Evolutionary conservation across 2,797 vertebrate species (phyloP).

Genomic region (Anomalospiza imberbis): DNA sequence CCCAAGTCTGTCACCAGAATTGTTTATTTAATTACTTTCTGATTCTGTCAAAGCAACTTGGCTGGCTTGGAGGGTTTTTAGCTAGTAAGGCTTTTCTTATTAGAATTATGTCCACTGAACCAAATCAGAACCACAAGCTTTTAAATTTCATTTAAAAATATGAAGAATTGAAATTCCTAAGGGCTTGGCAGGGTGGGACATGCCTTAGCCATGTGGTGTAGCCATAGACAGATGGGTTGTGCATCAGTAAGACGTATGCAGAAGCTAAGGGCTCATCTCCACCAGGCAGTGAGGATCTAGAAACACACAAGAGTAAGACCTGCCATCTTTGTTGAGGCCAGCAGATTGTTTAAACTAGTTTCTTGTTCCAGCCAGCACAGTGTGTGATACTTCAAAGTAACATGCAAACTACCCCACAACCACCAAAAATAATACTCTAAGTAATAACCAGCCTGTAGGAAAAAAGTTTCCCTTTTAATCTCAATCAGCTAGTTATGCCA

Average conservation of each 20-base stretch:
- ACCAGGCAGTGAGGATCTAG: not conserved
- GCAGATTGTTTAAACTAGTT: not conserved
- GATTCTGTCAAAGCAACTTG: not conserved
- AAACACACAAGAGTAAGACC: not conserved
- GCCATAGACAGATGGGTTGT: not conserved
- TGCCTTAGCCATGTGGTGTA: not conserved
- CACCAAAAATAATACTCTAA: not conserved
- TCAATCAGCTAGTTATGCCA: not conserved
- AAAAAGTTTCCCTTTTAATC: not conserved
- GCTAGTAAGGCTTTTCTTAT: not conserved
- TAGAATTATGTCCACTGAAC: not conserved
- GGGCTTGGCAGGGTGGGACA: not conserved
- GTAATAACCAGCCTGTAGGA: not conserved
- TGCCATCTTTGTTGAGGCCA: not conserved
- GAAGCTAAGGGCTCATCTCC: not conserved
- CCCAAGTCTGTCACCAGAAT: not conserved
- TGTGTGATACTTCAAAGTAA: not conserved
- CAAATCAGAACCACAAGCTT: not conserved
- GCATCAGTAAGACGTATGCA: rapidly evolving
- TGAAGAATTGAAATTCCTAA: not conserved
- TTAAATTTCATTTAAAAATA: not conserved
- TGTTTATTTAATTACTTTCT: not conserved
- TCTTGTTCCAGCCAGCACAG: not conserved
- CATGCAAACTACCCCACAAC: not conserved
- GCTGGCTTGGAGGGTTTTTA: not conserved